Conservation (phyloP, 2,888 invertebrate species). For the Ormia ochracea region DNA sequence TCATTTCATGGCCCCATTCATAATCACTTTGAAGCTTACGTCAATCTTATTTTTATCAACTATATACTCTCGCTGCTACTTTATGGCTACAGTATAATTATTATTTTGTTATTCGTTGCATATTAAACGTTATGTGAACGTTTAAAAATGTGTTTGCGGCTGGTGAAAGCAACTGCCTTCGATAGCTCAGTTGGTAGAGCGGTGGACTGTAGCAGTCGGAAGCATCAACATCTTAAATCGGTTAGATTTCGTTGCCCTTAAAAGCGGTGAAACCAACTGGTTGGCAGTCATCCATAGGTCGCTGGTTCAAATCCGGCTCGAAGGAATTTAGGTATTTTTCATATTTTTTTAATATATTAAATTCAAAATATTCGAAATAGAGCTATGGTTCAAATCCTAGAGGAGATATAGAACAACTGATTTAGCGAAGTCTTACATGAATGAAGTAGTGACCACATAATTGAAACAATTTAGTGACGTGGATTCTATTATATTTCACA, state of each 20-base stretch:
- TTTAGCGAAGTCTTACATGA: no score
- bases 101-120: background rate
- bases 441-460: no score
- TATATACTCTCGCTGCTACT: no score
- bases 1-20: background rate
- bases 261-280: conserved; percentile 10
- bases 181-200: conserved; percentile 69
- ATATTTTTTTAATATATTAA: no score
- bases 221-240: conserved; percentile 36
- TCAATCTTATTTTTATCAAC: background rate
- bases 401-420: no score
- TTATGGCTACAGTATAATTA: no score
- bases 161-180: conserved; percentile 60
- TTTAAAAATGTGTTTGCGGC: conserved; percentile 26
- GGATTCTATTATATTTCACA: no score
- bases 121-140: background rate
- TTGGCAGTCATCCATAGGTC: conserved; percentile 80
- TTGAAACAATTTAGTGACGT: no score
- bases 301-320: conserved; percentile 84
- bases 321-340: no score
- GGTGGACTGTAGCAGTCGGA: conserved; percentile 65
- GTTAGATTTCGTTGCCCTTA: conserved; percentile 34
- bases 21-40: no score
- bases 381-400: no score
- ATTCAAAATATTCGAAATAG: no score